Evolutionary conservation across 2,113 vertebrate genomes (phyloP), one percentile per base, ranked within the genome.

Genomic region (Ranitomeya variabilis): DNA sequence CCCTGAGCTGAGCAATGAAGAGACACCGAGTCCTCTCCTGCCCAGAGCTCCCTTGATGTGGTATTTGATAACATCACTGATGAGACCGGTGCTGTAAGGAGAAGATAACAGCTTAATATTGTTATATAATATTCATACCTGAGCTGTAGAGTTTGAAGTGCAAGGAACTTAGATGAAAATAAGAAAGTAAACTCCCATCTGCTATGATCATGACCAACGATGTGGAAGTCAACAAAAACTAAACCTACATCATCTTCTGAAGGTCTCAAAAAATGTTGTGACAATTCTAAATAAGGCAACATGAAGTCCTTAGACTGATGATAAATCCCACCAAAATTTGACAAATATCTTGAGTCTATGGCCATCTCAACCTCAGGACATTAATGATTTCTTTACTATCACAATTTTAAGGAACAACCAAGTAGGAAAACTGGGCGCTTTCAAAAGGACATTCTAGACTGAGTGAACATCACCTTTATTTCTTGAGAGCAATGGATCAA

Each of bases 11-110:
- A 54, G 60, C 85, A 86, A 64, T 23, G 13, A 0, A 86, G 60
- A 66, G 59, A 26, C 21, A 79, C 85, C 11, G 74, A 79, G 15
- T 79, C 85, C 60, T 79, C 8, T 64, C 85, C 85, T 19, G 45
- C 85, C 74, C 74, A 79, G 19, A 85, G 69, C n/a, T 7, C 16
- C 31, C 4, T 15, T 6, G 18, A 23, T 37, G n/a, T 19, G 9
- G 57, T 69, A 80, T 64, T 69, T n/a, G 12, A 12, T 19, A 87
- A 5, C 3, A 6, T 55, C 64, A 87, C 86, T 13, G 2, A 9
- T 2, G 86, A 87, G 59, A 87, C 62, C 2, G 23, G 21, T 2
- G 45, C 86, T 87, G 86, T 1, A 60, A 80, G 26, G 21, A 23
- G 21, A 57, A 55, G 11, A 11, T 7, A 16, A 9, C n/a, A 54